phyloP scores from a whole-genome alignment of 2,888 invertebrate genomes.

The Rhopalosiphum nymphaeae region DNA sequence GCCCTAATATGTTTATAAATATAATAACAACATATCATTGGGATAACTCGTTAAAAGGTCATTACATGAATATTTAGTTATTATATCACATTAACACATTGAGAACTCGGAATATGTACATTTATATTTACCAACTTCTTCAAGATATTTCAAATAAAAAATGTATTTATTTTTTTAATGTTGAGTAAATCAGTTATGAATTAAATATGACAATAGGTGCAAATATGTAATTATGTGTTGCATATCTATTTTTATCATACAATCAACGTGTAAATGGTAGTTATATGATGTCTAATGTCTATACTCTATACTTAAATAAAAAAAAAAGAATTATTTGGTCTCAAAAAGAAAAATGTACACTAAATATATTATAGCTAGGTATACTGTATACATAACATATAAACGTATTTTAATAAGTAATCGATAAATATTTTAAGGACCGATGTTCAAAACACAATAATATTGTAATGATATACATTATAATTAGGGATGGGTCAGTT shows the following conservation, averaged over 20 bases:
- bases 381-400: no score
- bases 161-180: not conserved
- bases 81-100: not conserved
- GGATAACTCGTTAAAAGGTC: constrained; percentile 33
- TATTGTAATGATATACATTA: no score
- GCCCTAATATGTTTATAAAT: not conserved
- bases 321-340: not conserved
- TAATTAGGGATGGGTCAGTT: no score
- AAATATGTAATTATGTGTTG: not conserved
- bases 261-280: not conserved
- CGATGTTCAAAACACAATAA: no score
- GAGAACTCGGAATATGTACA: not conserved
- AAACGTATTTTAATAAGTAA: no score
- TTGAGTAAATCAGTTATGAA: not conserved
- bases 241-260: not conserved
- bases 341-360: not conserved
- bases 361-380: no score
- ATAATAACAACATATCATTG: not conserved
- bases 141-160: not conserved
- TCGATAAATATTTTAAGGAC: no score
- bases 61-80: constrained; percentile 18
- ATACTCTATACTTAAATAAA: not conserved
- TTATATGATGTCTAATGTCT: not conserved
- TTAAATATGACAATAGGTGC: not conserved
- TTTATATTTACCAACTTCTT: not conserved